Conservation (phyloP, 2,888 invertebrate species). For the Girardia tigrina region DNA sequence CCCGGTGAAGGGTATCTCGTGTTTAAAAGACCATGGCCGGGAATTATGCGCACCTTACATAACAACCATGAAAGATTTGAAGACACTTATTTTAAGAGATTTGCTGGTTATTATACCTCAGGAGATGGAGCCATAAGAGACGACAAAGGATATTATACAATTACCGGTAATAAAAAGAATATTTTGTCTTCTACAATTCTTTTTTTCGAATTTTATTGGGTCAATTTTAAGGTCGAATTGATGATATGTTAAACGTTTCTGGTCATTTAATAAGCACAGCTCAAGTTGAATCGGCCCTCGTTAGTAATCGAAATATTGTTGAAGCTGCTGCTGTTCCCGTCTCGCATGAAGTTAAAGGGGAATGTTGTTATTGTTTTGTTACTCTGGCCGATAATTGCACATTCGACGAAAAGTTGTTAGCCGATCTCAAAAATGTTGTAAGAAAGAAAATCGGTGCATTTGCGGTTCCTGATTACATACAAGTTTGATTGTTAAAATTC, state of each 20-base stretch:
- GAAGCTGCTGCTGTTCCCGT: constrained; percentile 91
- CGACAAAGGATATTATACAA: constrained; percentile 83
- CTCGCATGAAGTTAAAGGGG: constrained; percentile 84
- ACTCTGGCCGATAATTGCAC: constrained; percentile 55
- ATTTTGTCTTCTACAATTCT: constrained; percentile 42
- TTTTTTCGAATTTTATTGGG: constrained; percentile 35
- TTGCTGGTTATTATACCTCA: constrained; percentile 84
- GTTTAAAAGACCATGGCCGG: constrained; percentile 88
- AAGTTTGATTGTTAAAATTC: constrained; percentile 46
- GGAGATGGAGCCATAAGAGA: constrained; percentile 87
- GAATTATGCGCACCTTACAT: constrained; percentile 84
- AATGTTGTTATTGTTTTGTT: constrained; percentile 89
- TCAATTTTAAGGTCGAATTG: constrained; percentile 58
- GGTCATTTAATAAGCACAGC: constrained; percentile 94
- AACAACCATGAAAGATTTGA: constrained; percentile 64
- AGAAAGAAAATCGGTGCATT: constrained; percentile 76
- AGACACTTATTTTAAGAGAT: constrained; percentile 33
- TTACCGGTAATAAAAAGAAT: constrained; percentile 60
- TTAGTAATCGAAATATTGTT: constrained; percentile 57
- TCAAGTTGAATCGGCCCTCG: constrained; percentile 58
- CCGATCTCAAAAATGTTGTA: constrained; percentile 52
- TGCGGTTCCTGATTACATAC: constrained; percentile 79
- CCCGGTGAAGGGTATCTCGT: constrained; percentile 81
- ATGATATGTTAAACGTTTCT: constrained; percentile 95
- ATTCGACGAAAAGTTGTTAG: constrained; percentile 26